Percentiles rank a stretch among this genome's conserved stretches.
Conservation (phyloP, 1,140 invertebrate genomes). For the Lysiphlebus fabarum region DNA sequence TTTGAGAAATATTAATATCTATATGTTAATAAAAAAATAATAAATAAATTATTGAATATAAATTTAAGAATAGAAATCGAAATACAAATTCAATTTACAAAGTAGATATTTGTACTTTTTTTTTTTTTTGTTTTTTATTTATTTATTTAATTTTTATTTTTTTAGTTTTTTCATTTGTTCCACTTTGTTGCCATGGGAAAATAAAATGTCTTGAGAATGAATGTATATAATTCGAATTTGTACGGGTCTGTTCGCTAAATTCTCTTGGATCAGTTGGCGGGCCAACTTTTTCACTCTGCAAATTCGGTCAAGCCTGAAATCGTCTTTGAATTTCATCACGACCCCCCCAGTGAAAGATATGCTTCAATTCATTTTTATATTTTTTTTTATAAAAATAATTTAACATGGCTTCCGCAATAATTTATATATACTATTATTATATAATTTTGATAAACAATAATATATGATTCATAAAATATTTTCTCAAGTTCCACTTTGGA, state of each 20-base stretch:
- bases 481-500: too few species aligned
- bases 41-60: too few species aligned
- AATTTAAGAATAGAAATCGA: too few species aligned
- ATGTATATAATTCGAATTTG: slow-evolving; percentile 8
- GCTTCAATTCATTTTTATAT: too few species aligned
- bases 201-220: slow-evolving; percentile 5
- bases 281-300: slow-evolving; percentile 47
- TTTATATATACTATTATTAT: too few species aligned
- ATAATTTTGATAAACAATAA: too few species aligned
- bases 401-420: too few species aligned
- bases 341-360: too few species aligned
- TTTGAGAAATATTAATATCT: neutral
- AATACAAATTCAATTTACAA: too few species aligned
- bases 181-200: slow-evolving; percentile 20
- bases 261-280: slow-evolving; percentile 17
- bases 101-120: neutral
- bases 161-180: neutral
- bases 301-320: slow-evolving; percentile 48
- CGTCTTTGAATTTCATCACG: slow-evolving; percentile 23
- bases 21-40: neutral
- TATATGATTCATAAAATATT: too few species aligned
- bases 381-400: too few species aligned
- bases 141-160: neutral
- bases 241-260: slow-evolving; percentile 3
- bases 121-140: neutral